Conservation (phyloP, 2,888 invertebrate species). For the Chironomus riparius region DNA sequence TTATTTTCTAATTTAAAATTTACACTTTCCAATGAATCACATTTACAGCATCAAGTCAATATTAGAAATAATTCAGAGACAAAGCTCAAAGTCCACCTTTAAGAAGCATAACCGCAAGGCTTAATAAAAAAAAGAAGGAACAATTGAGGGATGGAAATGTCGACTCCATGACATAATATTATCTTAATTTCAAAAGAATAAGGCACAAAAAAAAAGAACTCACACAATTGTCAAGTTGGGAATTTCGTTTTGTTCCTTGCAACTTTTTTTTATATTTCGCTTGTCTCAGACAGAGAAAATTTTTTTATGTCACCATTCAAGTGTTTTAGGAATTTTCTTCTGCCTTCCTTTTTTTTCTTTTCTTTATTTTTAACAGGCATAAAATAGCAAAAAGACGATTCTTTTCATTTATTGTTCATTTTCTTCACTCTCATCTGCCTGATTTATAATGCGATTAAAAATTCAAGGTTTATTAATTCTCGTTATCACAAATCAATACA, state of each 20-base stretch:
- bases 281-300: slow-evolving; percentile 5
- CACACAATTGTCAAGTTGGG: slow-evolving; percentile 14
- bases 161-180: slow-evolving; percentile 7
- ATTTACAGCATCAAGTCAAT: too few relatives aligned
- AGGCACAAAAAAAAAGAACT: slow-evolving; percentile 6
- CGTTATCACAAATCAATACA: too few relatives aligned
- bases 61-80: too few relatives aligned
- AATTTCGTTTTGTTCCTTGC: not conserved
- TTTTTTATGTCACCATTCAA: not conserved
- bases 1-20: too few relatives aligned
- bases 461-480: not conserved
- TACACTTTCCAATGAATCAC: too few relatives aligned
- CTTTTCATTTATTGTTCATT: not conserved
- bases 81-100: too few relatives aligned
- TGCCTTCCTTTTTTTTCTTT: not conserved
- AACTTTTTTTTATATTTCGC: not conserved
- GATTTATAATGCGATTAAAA: too few relatives aligned
- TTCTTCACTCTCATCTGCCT: not conserved
- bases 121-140: too few relatives aligned
- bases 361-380: slow-evolving; percentile 11
- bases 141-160: too few relatives aligned
- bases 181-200: not conserved
- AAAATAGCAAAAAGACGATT: not conserved
- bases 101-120: too few relatives aligned
- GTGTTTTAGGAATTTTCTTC: slow-evolving; percentile 2